Evolutionary conservation across 2,113 vertebrate genomes (phyloP).

Genomic region (Corvus moneduloides): DNA sequence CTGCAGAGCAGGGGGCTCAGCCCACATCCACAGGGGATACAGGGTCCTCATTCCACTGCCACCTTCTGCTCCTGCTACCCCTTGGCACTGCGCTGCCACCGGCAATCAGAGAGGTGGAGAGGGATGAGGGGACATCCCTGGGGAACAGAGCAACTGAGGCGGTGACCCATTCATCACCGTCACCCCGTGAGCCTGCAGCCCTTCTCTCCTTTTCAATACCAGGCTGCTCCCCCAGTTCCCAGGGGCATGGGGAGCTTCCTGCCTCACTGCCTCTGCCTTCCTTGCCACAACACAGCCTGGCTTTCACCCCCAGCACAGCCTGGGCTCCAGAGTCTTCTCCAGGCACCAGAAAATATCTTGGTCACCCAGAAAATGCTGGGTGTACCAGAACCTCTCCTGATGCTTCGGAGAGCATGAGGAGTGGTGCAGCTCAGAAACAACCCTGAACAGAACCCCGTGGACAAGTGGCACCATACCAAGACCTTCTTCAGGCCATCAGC

Average conservation of each 20-base stretch:
- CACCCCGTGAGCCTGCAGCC: not conserved
- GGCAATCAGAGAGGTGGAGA: not conserved
- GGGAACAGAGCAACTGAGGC: not conserved
- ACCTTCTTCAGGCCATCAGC: not conserved
- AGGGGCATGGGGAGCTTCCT: not conserved
- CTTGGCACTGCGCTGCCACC: rapidly evolving
- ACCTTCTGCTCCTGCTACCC: not conserved
- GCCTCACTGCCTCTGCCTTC: not conserved
- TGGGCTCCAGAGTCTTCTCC: not conserved
- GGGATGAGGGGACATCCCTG: not conserved
- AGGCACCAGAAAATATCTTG: not conserved
- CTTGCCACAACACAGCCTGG: not conserved
- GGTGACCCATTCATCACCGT: not conserved
- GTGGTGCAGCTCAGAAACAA: not conserved
- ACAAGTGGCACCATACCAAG: not conserved
- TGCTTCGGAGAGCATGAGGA: not conserved
- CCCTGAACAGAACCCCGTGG: not conserved
- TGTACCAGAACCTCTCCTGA: not conserved
- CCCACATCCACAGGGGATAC: not conserved
- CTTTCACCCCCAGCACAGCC: not conserved
- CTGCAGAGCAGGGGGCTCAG: not conserved
- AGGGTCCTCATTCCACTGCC: not conserved
- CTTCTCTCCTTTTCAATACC: not conserved
- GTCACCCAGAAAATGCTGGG: not conserved
- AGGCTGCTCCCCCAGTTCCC: not conserved